Evolutionary conservation across 2,113 vertebrate species (phyloP).

Genomic region (Aptenodytes patagonicus): DNA sequence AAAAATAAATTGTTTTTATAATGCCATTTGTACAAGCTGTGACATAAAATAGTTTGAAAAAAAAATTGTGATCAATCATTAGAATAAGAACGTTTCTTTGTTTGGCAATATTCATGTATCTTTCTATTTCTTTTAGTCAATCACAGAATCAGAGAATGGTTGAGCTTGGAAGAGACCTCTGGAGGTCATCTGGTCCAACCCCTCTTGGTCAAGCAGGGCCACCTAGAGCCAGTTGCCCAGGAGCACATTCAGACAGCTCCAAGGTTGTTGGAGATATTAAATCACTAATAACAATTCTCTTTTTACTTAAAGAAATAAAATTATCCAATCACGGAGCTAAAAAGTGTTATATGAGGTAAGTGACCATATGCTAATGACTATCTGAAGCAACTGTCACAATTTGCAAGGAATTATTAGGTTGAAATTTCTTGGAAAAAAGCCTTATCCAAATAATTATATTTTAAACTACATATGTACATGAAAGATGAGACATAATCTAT

Average conservation of each 20-base stretch:
- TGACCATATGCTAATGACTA: not conserved
- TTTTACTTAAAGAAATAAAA: not conserved
- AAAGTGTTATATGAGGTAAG: not conserved
- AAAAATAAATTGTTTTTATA: accelerated
- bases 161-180: not conserved
- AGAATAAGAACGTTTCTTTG: not conserved
- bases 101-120: not conserved
- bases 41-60: not conserved
- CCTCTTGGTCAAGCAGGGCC: not conserved
- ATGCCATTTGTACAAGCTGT: not conserved
- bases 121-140: not conserved
- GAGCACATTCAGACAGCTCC: not conserved
- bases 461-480: not conserved
- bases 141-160: not conserved
- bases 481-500: not conserved
- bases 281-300: not conserved
- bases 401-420: not conserved
- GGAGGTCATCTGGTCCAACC: not conserved
- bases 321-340: not conserved
- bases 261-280: not conserved
- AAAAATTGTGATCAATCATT: not conserved
- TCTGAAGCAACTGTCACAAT: not conserved
- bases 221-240: not conserved
- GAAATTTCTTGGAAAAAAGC: not conserved
- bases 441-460: not conserved